Percentiles rank a stretch among this genome's conserved stretches.
phyloP scores from a whole-genome alignment of 2,888 invertebrate species.

The Choristoneura rosaceana region DNA sequence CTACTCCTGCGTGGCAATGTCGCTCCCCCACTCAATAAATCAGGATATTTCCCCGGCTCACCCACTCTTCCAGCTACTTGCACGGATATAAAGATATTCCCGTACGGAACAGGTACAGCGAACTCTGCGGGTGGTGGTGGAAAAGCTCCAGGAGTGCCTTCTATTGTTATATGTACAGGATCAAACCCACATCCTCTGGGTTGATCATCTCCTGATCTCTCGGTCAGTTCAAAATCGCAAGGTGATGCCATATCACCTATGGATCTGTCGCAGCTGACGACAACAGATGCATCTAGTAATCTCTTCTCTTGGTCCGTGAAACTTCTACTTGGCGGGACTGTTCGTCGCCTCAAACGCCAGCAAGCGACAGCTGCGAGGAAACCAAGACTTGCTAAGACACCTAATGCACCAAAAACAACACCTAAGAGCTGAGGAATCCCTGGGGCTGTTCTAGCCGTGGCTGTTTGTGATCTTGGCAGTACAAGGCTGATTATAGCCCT shows the following conservation, averaged over 20 bases:
- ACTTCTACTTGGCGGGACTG: slow-evolving; percentile 88
- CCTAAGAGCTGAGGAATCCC: slow-evolving; percentile 90
- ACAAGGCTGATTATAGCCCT: slow-evolving; percentile 86
- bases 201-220: slow-evolving; percentile 76
- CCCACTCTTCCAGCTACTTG: slow-evolving; percentile 87
- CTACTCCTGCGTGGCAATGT: slow-evolving; percentile 81
- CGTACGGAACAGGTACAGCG: slow-evolving; percentile 84
- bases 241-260: slow-evolving; percentile 88
- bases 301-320: slow-evolving; percentile 96
- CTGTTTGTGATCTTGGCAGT: slow-evolving; percentile 87
- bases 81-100: slow-evolving; percentile 95
- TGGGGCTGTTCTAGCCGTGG: slow-evolving; percentile 91
- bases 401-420: slow-evolving; percentile 90
- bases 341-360: slow-evolving; percentile 89
- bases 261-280: slow-evolving; percentile 87
- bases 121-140: slow-evolving; percentile 84
- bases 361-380: slow-evolving; percentile 81
- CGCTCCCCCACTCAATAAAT: slow-evolving; percentile 86
- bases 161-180: slow-evolving; percentile 87
- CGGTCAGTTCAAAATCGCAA: slow-evolving; percentile 81
- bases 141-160: slow-evolving; percentile 81
- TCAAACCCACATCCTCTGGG: slow-evolving; percentile 82
- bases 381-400: slow-evolving; percentile 89
- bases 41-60: slow-evolving; percentile 88
- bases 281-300: slow-evolving; percentile 90